Evolutionary conservation across 2,888 invertebrate species (phyloP), one percentile per base, ranked within the genome.

Genomic region (Thysanoteuthis rhombus): DNA sequence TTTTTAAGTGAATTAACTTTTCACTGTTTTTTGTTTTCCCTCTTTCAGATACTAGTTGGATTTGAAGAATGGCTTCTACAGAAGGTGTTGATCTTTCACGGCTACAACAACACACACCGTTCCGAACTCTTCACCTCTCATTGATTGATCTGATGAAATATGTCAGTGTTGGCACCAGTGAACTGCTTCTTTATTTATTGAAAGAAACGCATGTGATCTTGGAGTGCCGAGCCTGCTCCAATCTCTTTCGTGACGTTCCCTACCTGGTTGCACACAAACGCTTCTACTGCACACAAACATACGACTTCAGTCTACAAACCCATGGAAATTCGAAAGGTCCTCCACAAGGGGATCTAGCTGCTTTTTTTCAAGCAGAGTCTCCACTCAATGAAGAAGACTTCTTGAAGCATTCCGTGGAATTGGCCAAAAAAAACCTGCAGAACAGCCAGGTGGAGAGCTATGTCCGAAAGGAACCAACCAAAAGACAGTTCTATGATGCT

Each of bases 81-180:
- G 92, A 92, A 45, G 36, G n/a, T 28, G 45, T 92, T 12, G 92
- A 92, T n/a, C 40, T 92, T 28, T 92, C 92, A 32, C 92, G 92
- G n/a, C 32, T 92, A 10, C 92, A 92, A 42, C 92, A 92, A 32
- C 92, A 92, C 16, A 19, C 45, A 32, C 92, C 92, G 25, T 45
- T 45, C 32, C 38, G 40, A 39, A 40, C 39, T 32, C 32, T 42
- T 39, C 92, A 92, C n/a, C 92, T 92, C 1, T 42, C 92, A 19
- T 92, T 92, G 45, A 19, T 92, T 42, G 92, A 92, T n/a, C 40
- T 92, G 40, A 92, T 92, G 92, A 42, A 92, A 92, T 92, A 42
- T 42, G 92, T 92, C n/a, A 92, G 92, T 32, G 92, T 92, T 42
- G 92, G 92, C 92, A 92, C 92, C 32, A 42, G 42, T 32, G 92